Base-by-base conservation (phyloP, 2,113 vertebrate species). In the Dicrurus megarhynchus region DNA sequence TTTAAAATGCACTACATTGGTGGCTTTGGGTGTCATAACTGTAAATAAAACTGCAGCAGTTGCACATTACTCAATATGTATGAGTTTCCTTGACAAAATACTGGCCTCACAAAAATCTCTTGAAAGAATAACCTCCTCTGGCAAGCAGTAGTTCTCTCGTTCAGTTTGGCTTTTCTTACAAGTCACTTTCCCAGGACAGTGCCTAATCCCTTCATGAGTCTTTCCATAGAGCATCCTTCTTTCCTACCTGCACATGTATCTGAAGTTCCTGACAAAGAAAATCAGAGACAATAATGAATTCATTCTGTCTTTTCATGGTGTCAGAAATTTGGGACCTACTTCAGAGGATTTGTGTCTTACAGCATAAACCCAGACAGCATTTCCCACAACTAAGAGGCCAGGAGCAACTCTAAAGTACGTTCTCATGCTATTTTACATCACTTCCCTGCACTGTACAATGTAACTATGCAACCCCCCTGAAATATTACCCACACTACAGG, bases 341-440 rank as follows among this genome's bases (percentile, higher is more conserved):
- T 80, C 63, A 91, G 24, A 77, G 18, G 33, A 60, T 20, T 42
- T 84, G 16, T 63, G 21, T 71, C 39, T 37, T 79, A 16, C 44
- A 83, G 19, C n/a, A 53, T 7, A 75, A 44, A 60, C 11, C 14
- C 33, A 65, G 44, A 28, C 12, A 84, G 3, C 17, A 9, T 57
- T 70, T 81, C 4, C 32, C 16, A 44, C 15, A 56, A 9, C 32
- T 39, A 27, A 61, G 28, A 67, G 23, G 8, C 27, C 44, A 69
- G 39, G 16, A 87, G 12, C 10, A 50, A 10, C 19, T 57, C 22
- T 30, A 30, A 57, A 28, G 12, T 41, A 35, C 61, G 60, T 87
- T 61, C 30, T 65, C 27, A 53, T 0, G 0, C 8, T 59, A 3
- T 63, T 74, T 82, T 63, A 1, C 4, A 0, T 67, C 52, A 11